Evolutionary conservation across 2,888 invertebrate genomes (phyloP), one percentile per base, ranked within the genome.

Genomic region (Xestia sexstrigata): DNA sequence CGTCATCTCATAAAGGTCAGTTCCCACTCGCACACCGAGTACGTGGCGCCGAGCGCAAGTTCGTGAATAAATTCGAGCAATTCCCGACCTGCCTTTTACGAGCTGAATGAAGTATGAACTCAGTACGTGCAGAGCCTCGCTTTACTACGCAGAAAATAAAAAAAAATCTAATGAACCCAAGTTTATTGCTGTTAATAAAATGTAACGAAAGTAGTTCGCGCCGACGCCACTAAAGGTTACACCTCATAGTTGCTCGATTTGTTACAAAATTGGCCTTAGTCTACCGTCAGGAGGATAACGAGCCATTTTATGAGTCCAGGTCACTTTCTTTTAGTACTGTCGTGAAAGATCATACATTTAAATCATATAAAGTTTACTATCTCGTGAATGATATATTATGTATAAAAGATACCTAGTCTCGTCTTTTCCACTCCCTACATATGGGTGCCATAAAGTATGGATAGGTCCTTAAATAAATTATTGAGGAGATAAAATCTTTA

Each of bases 101-200:
- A 93, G 85, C 89, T 87, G 91, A 92, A 93, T 93, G 92, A 93
- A 93, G 94, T 93, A 93, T 93, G 93, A 93, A 93, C 90, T 89
- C 86, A 62, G 91, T 92, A 94, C 94, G 94, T 93, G 93, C 92
- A 82, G 89, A 91, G 90, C 89, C 90, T 87, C 88, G 88, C 90
- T 94, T 94, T 93, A 94, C 91, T 92, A 92, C 92, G 83, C 84
- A 85, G 89, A 90, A 93, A 93, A 93, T 94, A 94, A 94, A 94
- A 94, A n/a, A 94, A 94, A 93, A 92, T 90, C 92, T 93, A 94
- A 95, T 94, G 93, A 94, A 94, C 86, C 89, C 88, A 76, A 89
- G 87, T 93, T 94, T 94, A 94, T 91, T 91, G 90, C 91, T 82
- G 86, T 91, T 93, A 93, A 94, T 94, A 94, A 94, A 94, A 94